These are phyloP conservation scores for Cyphomyrus discorhynchus DNA, from an alignment of 2,113 vertebrate species.

Conservation along the genomic window DNA sequence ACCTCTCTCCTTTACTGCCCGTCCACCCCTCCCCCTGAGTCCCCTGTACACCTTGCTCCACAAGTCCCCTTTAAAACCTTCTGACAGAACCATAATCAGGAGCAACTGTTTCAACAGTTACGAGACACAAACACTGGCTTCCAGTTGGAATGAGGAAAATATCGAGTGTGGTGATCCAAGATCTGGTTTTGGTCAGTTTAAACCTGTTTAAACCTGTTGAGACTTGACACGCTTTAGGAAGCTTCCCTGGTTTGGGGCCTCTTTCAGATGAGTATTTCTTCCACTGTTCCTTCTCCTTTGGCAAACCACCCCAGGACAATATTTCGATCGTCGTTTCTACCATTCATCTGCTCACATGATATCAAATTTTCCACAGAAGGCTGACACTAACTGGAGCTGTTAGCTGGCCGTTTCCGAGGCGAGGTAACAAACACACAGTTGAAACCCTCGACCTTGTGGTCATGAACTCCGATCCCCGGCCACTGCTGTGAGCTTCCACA, in stretches of 20 bases:
- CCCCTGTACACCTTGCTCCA: slow-evolving; percentile 1
- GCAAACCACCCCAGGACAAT: neutral
- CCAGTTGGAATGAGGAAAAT: slow-evolving; percentile 30
- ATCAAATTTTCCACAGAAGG: neutral
- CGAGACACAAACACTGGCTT: slow-evolving; percentile 34
- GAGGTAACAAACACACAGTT: neutral
- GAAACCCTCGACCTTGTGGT: neutral
- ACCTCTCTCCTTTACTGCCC: neutral
- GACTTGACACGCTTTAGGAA: slow-evolving; percentile 25
- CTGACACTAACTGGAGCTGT: neutral
- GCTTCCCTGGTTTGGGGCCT: neutral
- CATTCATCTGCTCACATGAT: neutral
- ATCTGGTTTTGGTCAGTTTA: slow-evolving; percentile 34
- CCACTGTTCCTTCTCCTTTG: neutral
- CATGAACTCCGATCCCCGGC: neutral
- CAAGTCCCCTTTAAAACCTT: slow-evolving; percentile 22
- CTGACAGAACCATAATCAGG: slow-evolving; percentile 58
- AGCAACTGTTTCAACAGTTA: slow-evolving; percentile 68
- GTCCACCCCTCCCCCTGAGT: neutral
- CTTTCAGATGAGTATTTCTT: neutral
- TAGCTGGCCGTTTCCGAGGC: neutral
- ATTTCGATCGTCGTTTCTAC: neutral
- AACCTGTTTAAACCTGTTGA: slow-evolving; percentile 29
- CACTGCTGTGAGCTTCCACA: neutral
- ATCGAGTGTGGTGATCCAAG: slow-evolving; percentile 24